Conservation (phyloP, 2,888 invertebrate species). For the Carterocephalus palaemon region DNA sequence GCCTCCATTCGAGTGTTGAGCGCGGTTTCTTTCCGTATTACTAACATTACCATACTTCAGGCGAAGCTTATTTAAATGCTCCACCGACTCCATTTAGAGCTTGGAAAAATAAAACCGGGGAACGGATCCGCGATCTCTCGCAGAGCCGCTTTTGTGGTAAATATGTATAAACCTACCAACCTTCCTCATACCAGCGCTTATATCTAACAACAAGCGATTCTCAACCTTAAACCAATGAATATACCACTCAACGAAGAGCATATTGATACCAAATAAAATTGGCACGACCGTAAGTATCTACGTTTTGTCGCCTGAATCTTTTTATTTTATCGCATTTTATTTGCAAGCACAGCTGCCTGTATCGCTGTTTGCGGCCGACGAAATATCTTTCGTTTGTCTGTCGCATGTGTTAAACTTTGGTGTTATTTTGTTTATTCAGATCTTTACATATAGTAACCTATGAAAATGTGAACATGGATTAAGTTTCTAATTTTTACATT, state of each 20-base stretch:
- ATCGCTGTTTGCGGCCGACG: constrained; percentile 64
- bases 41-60: constrained; percentile 78
- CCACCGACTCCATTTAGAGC: constrained; percentile 79
- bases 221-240: constrained; percentile 38
- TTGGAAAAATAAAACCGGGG: constrained; percentile 77
- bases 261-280: constrained; percentile 34
- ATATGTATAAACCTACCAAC: constrained; percentile 72
- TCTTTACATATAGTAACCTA: too few relatives aligned
- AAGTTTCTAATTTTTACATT: too few relatives aligned
- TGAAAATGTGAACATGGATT: too few relatives aligned
- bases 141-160: constrained; percentile 79
- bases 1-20: constrained; percentile 53
- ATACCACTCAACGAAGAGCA: neutral
- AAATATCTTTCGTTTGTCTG: constrained; percentile 38
- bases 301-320: constrained; percentile 73
- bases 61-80: constrained; percentile 79
- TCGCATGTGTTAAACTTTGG: constrained; percentile 33
- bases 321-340: constrained; percentile 77
- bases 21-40: constrained; percentile 75
- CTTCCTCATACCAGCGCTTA: constrained; percentile 35
- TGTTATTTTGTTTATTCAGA: too few relatives aligned
- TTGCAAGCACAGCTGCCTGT: constrained; percentile 72
- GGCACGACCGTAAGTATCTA: constrained; percentile 64
- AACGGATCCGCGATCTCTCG: constrained; percentile 75
- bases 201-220: constrained; percentile 33